A percentile compares a stretch with the other conserved stretches of the same genome.
Conservation (phyloP, 2,797 vertebrate species). For the Schizothorax lantsangensis region DNA sequence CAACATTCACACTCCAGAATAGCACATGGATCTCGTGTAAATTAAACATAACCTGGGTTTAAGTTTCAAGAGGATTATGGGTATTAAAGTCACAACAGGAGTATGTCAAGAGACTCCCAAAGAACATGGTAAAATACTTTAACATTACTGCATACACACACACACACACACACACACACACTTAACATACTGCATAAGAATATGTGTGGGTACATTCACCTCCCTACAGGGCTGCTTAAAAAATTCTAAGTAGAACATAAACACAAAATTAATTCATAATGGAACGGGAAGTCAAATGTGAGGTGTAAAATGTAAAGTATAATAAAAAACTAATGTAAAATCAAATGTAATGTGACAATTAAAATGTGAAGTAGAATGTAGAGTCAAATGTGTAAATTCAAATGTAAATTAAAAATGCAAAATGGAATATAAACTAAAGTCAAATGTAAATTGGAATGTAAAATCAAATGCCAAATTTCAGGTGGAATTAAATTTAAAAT, state of each 20-base stretch:
- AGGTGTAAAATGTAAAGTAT: neutral
- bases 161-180: neutral
- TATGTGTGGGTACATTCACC: conserved; percentile 3
- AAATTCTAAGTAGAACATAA: neutral
- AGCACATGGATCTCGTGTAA: neutral
- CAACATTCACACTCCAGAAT: neutral
- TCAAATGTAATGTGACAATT: neutral
- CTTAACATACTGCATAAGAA: neutral
- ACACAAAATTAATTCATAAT: neutral
- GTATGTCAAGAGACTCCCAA: conserved; percentile 19
- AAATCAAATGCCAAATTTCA: neutral
- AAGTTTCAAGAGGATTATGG: conserved; percentile 73
- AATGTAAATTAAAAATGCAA: neutral
- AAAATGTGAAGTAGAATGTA: neutral
- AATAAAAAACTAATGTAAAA: neutral
- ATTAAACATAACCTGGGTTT: conserved; percentile 60
- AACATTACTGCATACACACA: neutral
- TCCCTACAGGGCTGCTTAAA: neutral
- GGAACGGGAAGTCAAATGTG: neutral
- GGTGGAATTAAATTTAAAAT: neutral
- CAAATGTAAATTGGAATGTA: neutral
- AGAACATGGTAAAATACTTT: conserved; percentile 3
- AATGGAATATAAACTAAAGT: neutral
- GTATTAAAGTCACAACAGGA: conserved; percentile 69
- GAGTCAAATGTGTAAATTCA: neutral